These are phyloP conservation scores for Drosophila subsilvestris DNA, from an alignment of 2,888 invertebrate species.

Conservation along the genomic window DNA sequence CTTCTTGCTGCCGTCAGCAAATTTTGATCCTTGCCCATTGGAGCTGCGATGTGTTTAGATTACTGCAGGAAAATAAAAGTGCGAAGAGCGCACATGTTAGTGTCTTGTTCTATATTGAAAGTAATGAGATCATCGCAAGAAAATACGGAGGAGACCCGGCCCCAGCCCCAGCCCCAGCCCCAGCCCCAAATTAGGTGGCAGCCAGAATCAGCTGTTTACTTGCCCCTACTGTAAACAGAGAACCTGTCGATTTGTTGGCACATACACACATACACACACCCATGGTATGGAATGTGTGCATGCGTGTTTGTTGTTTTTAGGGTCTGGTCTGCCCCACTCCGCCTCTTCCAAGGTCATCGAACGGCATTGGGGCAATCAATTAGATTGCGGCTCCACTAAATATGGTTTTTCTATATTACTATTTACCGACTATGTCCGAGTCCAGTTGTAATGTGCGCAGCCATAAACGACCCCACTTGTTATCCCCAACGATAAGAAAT, in stretches of 20 bases:
- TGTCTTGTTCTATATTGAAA: constrained; percentile 9
- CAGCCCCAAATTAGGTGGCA: constrained; percentile 61
- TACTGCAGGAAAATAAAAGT: constrained; percentile 9
- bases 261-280: constrained; percentile 20
- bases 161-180: constrained; percentile 35
- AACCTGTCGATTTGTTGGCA: constrained; percentile 33
- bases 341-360: constrained; percentile 69
- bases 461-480: constrained; percentile 16
- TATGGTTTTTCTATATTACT: not conserved
- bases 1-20: constrained; percentile 96
- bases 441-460: constrained; percentile 12
- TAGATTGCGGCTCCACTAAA: not conserved
- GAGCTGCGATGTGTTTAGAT: constrained; percentile 11
- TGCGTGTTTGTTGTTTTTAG: constrained; percentile 61
- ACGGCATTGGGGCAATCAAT: constrained; percentile 13
- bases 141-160: constrained; percentile 21
- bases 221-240: constrained; percentile 32
- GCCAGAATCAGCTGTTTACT: constrained; percentile 68
- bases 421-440: constrained; percentile 24
- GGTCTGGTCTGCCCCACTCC: constrained; percentile 47
- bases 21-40: constrained; percentile 98
- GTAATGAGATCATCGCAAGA: constrained; percentile 66
- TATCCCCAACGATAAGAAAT: constrained; percentile 2
- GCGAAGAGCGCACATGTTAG: constrained; percentile 18
- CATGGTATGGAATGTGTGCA: constrained; percentile 17